Conservation (phyloP, 2,113 vertebrate genomes). For the Embiotoca jacksoni region DNA sequence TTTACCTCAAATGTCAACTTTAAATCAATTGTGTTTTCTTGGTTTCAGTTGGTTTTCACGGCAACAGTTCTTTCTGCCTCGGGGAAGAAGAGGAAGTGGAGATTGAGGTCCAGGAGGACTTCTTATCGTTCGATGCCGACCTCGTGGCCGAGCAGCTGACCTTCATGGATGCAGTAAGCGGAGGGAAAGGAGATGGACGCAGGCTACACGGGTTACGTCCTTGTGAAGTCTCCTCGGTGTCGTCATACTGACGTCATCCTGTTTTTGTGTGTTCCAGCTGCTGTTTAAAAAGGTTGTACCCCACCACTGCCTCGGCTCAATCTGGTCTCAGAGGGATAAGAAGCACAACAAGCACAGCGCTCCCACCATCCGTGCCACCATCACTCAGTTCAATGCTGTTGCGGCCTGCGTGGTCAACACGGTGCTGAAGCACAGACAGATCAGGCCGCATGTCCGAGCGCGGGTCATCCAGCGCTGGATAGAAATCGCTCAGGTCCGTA, state of each 20-base stretch:
- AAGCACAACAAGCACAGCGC: conserved; percentile 92
- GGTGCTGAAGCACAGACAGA: conserved; percentile 86
- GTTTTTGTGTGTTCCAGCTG: conserved; percentile 77
- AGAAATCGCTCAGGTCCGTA: conserved; percentile 89
- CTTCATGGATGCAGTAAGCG: conserved; percentile 94
- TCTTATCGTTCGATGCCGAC: conserved; percentile 89
- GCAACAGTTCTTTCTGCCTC: conserved; percentile 78
- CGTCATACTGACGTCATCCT: conserved; percentile 20
- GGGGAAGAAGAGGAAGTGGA: conserved; percentile 89
- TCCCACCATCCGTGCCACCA: conserved; percentile 92
- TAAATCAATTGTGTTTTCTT: conserved; percentile 31
- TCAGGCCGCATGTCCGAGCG: conserved; percentile 90
- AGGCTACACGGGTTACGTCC: background rate
- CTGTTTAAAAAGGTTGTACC: conserved; percentile 95
- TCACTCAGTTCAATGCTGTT: conserved; percentile 94
- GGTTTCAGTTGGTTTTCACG: conserved; percentile 84
- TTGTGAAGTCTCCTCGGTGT: background rate
- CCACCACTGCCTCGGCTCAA: conserved; percentile 94
- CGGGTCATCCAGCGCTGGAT: conserved; percentile 96
- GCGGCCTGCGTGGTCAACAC: conserved; percentile 93
- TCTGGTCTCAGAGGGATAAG: conserved; percentile 95
- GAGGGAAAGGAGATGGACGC: conserved; percentile 6
- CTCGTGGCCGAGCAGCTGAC: conserved; percentile 95
- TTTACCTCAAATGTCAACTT: no score
- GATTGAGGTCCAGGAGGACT: conserved; percentile 85